A percentile compares a stretch with the other conserved stretches of the same genome.
Evolutionary conservation across 2,888 invertebrate species (phyloP).

Genomic region (Standfussiana lucernea): DNA sequence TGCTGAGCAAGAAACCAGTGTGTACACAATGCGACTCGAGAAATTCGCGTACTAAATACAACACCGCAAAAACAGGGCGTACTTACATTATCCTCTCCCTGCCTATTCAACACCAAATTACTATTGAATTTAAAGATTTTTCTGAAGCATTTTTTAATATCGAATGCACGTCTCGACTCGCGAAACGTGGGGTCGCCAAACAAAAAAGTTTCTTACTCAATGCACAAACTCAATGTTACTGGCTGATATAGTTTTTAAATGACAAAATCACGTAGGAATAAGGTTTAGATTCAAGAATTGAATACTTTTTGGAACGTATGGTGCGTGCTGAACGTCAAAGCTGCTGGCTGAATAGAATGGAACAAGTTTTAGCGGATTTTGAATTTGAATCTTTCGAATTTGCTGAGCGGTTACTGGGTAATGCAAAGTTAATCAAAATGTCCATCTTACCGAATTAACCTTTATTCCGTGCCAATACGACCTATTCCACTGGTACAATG

Average conservation of each 20-base stretch:
- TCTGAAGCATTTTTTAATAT: constrained; percentile 87
- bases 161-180: constrained; percentile 83
- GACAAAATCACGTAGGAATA: constrained; percentile 77
- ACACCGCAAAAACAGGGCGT: constrained; percentile 89
- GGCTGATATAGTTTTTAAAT: constrained; percentile 71
- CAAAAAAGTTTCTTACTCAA: constrained; percentile 76
- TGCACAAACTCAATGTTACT: constrained; percentile 64
- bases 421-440: constrained; percentile 37
- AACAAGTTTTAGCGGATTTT: constrained; percentile 85
- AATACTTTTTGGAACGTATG: constrained; percentile 73
- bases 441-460: constrained; percentile 36
- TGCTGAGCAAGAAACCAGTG: constrained; percentile 88
- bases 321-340: constrained; percentile 79
- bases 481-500: constrained; percentile 13
- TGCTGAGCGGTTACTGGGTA: constrained; percentile 64
- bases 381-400: constrained; percentile 76
- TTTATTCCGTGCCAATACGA: constrained; percentile 45
- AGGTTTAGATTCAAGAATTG: constrained; percentile 81
- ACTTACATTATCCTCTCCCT: constrained; percentile 85
- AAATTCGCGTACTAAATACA: constrained; percentile 89
- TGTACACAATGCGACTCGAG: constrained; percentile 84
- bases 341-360: constrained; percentile 79
- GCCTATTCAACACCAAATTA: constrained; percentile 86
- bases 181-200: constrained; percentile 74
- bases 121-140: constrained; percentile 90